These are phyloP conservation scores for Ostrea edulis DNA, from an alignment of 1,140 invertebrate species.

Conservation along the genomic window DNA sequence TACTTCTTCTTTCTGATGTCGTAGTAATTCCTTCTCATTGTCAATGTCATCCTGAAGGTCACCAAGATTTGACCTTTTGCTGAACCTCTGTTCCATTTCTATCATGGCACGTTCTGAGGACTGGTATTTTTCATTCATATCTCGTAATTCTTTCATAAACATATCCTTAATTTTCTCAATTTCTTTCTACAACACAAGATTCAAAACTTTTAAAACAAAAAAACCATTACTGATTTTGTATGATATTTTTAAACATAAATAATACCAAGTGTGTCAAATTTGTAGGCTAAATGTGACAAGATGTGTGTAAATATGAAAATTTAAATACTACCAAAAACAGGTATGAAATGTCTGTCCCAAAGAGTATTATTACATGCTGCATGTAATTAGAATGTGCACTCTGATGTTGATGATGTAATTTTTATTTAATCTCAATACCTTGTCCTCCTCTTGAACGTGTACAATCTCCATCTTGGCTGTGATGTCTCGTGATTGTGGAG, in stretches of 20 bases:
- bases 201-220: no score
- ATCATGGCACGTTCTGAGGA: slow-evolving; percentile 66
- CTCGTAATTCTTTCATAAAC: slow-evolving; percentile 72
- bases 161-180: slow-evolving; percentile 72
- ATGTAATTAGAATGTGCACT: background rate
- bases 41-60: slow-evolving; percentile 72
- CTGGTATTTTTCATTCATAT: slow-evolving; percentile 70
- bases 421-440: background rate
- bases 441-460: slow-evolving; percentile 22
- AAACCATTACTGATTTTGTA: no score
- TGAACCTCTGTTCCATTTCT: slow-evolving; percentile 54
- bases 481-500: background rate
- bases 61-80: slow-evolving; percentile 72
- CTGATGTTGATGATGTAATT: background rate
- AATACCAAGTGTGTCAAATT: no score
- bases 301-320: no score
- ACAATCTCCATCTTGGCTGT: slow-evolving; percentile 17
- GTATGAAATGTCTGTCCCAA: no score
- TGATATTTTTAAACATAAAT: no score
- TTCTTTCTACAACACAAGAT: slow-evolving; percentile 60
- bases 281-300: no score
- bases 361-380: background rate
- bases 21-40: slow-evolving; percentile 68
- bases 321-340: no score
- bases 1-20: slow-evolving; percentile 72